Conservation (phyloP, 1,140 invertebrate species). For the Anoplophora glabripennis region DNA sequence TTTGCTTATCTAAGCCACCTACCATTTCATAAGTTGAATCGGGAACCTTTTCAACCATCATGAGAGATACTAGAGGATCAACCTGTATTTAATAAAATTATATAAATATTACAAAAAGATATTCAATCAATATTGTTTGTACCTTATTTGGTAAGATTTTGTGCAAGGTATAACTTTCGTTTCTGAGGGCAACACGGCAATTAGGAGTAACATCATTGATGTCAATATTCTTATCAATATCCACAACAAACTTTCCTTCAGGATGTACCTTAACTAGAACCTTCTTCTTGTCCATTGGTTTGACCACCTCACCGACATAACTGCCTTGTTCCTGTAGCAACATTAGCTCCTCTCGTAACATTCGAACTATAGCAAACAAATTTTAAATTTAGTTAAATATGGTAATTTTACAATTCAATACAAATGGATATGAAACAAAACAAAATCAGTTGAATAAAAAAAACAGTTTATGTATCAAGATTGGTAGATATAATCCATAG, state of each 20-base stretch:
- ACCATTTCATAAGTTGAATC: conserved; percentile 99
- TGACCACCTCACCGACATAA: conserved; percentile 99
- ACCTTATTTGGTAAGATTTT: conserved; percentile 99
- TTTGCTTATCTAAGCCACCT: conserved; percentile 98
- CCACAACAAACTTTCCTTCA: conserved; percentile 99
- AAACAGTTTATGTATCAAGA: too few relatives aligned
- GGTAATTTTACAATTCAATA: neutral
- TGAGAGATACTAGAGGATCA: conserved; percentile 98
- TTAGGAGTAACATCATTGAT: conserved; percentile 98
- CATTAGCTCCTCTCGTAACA: conserved; percentile 96
- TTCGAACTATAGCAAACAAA: conserved; percentile 69
- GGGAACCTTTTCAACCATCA: conserved; percentile 99
- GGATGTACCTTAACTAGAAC: conserved; percentile 99
- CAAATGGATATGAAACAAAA: neutral
- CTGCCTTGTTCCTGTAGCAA: conserved; percentile 98
- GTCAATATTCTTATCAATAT: conserved; percentile 99
- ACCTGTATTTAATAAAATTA: conserved; percentile 57
- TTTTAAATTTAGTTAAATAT: neutral
- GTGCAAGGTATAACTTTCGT: conserved; percentile 98
- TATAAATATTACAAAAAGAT: neutral
- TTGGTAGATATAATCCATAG: too few relatives aligned
- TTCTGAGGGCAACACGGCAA: conserved; percentile 94
- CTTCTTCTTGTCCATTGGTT: conserved; percentile 99
- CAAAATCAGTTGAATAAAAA: neutral
- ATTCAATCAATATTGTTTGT: conserved; percentile 4